Base-by-base conservation (phyloP, 2,113 vertebrate genomes). In the Larimichthys polyactis region DNA sequence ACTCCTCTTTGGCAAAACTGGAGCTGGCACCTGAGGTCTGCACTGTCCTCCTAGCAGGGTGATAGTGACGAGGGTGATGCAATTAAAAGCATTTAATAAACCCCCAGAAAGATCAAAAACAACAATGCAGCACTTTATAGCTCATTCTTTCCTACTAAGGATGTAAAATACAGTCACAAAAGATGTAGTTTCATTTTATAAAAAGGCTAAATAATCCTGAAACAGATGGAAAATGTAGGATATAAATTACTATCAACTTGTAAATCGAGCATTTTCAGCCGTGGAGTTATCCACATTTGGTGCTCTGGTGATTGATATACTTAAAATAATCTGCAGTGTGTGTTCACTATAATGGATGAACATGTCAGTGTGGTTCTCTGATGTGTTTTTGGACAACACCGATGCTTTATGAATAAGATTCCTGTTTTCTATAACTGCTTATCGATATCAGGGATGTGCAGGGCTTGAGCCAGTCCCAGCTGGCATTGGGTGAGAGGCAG, bases 1-100 rank as follows among this genome's bases (percentile, higher is more conserved):
- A 97, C 92, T 99, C 98, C 85, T 99, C 98, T 93, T 99, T 99
- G 89, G 97, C 94, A 91, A 99, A 99, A 99, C 94, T 99, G 98
- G 69, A 99, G 97, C 94, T 99, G 98, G 90, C 98, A 99, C 78
- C 96, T 96, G 94, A 99, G 94, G 90, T 99, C 98, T 24, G 98
- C 97, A 0, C 96, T 99, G 95, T 99, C 98, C 88, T 99, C 98
- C 98, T 99, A 89, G 20, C 3, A 60, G 22, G 9, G 24, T 0
- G 59, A 52, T 0, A 52, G 1, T n/a, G 32, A 49, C 1, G 15
- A 48, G 15, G 57, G 57, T 11, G 48, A 6, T 10, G 2, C 22
- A 10, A 22, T 60, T 32, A 20, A 43, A 58, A 29, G 51, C 43
- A 60, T 10, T 27, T 24, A 27, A 27, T 3, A 2, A 52, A 43